Evolutionary conservation across 1,140 invertebrate genomes (phyloP), one percentile per base, ranked within the genome.

Genomic region (Drosophila nigrodunni): DNA sequence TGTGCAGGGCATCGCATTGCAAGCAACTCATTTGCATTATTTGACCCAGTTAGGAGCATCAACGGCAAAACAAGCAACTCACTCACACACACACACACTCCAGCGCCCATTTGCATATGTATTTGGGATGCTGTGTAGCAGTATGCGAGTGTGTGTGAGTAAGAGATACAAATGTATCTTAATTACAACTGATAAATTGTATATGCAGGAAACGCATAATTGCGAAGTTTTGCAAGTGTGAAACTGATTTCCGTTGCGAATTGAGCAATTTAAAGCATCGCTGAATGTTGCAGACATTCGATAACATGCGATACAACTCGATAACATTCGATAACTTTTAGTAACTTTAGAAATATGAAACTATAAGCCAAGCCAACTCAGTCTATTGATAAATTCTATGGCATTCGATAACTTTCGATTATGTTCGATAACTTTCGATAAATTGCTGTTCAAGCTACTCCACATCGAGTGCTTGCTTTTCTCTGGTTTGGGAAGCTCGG

Each of bases 41-140:
- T 69, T 87, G 85, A 88, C 83, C 85, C 74, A 89, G 83, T 89
- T 88, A 60, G 60, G 21, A 43, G 49, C 37, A 66, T 70, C 71
- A 73, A 57, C 64, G 37, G 47, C 80, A 75, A 30, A 82, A 82
- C 66, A 79, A 50, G 66, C 50, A 61, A 13, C 54, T 46, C 65
- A 67, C 44, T 18, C 41, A 55, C 21, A 15, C 55, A 41, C 54
- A 57, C 57, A n/a, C 54, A 25, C 50, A 49, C 60, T 65, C 47
- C 50, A 64, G 67, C 43, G 50, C 21, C 15, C 54, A 67, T 37
- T 52, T 59, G 35, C 43, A 49, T 58, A 49, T 67, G 18, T 50
- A 47, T 59, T 13, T 43, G 41, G 41, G 47, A 25, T 30, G 21
- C 18, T 44, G 39, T 41, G 15, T 39, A 39, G 0, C 18, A 55